Base-by-base conservation (phyloP, 2,113 vertebrate genomes). In the Podilymbus podiceps region DNA sequence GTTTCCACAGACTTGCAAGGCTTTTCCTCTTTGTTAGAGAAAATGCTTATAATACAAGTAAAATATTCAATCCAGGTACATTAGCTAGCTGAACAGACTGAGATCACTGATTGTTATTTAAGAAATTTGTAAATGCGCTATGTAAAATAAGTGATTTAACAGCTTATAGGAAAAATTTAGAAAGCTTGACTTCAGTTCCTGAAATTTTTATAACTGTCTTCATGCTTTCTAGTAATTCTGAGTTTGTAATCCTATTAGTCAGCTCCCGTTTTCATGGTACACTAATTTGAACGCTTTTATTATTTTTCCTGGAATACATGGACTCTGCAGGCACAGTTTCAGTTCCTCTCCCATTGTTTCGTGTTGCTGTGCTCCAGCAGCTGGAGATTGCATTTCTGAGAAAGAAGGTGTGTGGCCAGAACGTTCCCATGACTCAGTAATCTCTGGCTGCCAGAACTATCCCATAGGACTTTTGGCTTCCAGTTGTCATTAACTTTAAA, bases 231-330 rank as follows among this genome's bases (percentile, higher is more conserved):
- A 93, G 60, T 67, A 81, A 78, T 58, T 47, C 77, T 84, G 77
- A 93, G 60, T n/a, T 87, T 93, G 30, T 93, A 95, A 93, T 93
- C 86, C 69, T 71, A 42, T 90, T 81, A 82, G 63, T 73, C 58
- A 80, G 80, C 35, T 93, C 46, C 25, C 15, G 38, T 93, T 88
- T 47, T 49, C 76, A 73, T 68, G 73, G 69, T 76, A 78, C 60
- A 42, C 73, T 89, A 47, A 91, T 94, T 94, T 69, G 40, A 72
- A 81, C 0, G 0, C 30, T 94, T 63, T n/a, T 60, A 30, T 71
- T 81, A 38, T 71, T 88, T 90, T 90, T 49, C 52, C 80, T 92
- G 60, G 78, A 71, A 28, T 59, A 15, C 4, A 3, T 24, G 53
- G 46, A 60, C 49, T 84, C 69, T 82, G 47, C 50, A 49, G 85